These are phyloP conservation scores for Scomber colias DNA, from an alignment of 2,113 vertebrate genomes.

Conservation along the genomic window DNA sequence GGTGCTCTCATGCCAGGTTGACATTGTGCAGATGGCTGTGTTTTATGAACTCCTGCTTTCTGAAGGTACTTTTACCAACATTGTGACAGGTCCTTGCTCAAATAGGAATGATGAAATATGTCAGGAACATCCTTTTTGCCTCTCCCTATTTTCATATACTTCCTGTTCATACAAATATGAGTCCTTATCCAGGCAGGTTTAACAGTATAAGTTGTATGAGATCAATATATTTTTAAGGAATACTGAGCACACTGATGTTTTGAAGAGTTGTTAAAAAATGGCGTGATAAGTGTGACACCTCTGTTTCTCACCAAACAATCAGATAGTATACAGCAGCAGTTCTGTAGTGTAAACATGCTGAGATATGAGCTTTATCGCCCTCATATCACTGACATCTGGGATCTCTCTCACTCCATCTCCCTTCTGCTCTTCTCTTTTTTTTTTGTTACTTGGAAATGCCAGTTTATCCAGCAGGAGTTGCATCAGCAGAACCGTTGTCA, in stretches of 20 bases:
- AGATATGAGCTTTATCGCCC: constrained; percentile 80
- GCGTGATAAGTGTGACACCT: constrained; percentile 27
- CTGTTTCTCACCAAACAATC: constrained; percentile 56
- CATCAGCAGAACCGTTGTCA: constrained; percentile 73
- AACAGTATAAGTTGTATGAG: no score
- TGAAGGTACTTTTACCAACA: constrained; percentile 39
- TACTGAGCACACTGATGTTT: neutral
- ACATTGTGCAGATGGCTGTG: neutral
- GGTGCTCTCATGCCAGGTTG: constrained; percentile 14
- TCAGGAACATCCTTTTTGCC: neutral
- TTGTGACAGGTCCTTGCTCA: constrained; percentile 1
- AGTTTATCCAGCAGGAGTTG: constrained; percentile 50
- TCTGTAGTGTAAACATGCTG: constrained; percentile 75
- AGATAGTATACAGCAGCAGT: constrained; percentile 62
- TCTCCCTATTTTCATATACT: neutral
- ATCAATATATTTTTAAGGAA: neutral
- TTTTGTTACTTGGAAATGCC: constrained; percentile 34
- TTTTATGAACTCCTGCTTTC: constrained; percentile 9
- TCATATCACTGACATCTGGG: constrained; percentile 68
- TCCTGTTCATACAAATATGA: constrained; percentile 14
- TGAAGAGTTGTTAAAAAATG: neutral
- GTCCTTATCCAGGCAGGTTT: neutral
- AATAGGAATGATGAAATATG: constrained; percentile 19
- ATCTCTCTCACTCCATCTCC: constrained; percentile 47
- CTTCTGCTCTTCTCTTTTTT: constrained; percentile 26